Evolutionary conservation across 1,140 invertebrate genomes (phyloP).

Genomic region (Leptinotarsa defecta): DNA sequence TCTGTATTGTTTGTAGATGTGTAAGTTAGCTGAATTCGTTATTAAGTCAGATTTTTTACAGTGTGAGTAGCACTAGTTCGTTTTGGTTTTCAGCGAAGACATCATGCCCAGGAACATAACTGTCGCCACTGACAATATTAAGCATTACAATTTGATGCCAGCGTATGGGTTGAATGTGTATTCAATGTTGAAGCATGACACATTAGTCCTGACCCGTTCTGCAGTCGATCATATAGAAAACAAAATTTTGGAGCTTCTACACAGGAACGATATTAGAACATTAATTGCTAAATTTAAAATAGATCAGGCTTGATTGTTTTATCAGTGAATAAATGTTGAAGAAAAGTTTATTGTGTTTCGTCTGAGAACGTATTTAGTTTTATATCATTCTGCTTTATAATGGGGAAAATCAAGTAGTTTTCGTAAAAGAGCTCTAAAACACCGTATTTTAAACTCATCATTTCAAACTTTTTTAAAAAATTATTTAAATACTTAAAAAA

Average conservation of each 20-base stretch:
- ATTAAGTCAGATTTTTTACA: too few relatives aligned
- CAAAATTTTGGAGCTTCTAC: slow-evolving; percentile 77
- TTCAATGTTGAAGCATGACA: slow-evolving; percentile 96
- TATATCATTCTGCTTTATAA: too few relatives aligned
- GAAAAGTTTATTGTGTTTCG: too few relatives aligned
- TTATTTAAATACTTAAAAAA: too few relatives aligned
- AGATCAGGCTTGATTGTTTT: slow-evolving; percentile 29
- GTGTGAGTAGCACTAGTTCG: too few relatives aligned
- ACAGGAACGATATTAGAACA: slow-evolving; percentile 64
- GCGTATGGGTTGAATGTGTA: slow-evolving; percentile 86
- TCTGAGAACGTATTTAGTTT: too few relatives aligned
- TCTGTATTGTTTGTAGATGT: slow-evolving; percentile 93
- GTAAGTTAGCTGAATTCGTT: slow-evolving; percentile 58
- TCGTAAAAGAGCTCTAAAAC: too few relatives aligned
- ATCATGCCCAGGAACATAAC: slow-evolving; percentile 87
- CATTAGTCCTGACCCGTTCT: slow-evolving; percentile 83
- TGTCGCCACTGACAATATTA: slow-evolving; percentile 73
- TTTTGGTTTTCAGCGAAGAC: slow-evolving; percentile 71
- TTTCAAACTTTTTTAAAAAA: too few relatives aligned
- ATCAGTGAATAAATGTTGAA: neutral
- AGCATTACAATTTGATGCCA: slow-evolving; percentile 93
- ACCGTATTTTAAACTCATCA: too few relatives aligned
- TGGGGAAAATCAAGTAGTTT: too few relatives aligned
- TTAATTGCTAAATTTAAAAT: slow-evolving; percentile 35
- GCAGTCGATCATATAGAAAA: slow-evolving; percentile 88